These are phyloP conservation scores for Chlorodrepanis virens DNA, from an alignment of 2,113 vertebrate species.

Conservation along the genomic window DNA sequence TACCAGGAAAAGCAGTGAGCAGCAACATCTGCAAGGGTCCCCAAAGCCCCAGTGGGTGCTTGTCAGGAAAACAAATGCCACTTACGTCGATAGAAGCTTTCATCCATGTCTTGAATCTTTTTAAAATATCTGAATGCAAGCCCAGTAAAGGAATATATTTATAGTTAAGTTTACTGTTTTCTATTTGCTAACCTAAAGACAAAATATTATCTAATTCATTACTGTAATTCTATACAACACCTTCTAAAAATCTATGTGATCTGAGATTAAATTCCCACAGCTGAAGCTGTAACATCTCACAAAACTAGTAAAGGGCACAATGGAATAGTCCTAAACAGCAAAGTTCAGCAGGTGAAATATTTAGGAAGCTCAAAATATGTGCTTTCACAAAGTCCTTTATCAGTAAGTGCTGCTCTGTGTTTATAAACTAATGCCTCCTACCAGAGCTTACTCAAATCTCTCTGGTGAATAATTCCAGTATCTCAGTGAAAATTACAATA, in stretches of 20 bases:
- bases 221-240: not conserved
- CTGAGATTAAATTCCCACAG: not conserved
- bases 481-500: not conserved
- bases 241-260: not conserved
- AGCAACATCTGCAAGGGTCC: not conserved
- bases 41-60: not conserved
- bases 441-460: not conserved
- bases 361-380: not conserved
- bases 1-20: not conserved
- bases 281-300: not conserved
- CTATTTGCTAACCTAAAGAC: not conserved
- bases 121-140: slow-evolving; percentile 85
- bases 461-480: not conserved
- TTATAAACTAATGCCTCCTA: not conserved
- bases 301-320: not conserved
- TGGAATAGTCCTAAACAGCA: not conserved
- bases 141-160: slow-evolving; percentile 67
- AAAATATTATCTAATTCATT: not conserved
- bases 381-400: not conserved
- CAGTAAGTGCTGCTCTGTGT: not conserved
- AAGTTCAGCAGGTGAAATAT: not conserved
- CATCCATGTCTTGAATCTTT: slow-evolving; percentile 95
- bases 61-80: slow-evolving; percentile 25
- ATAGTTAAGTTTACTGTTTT: not conserved
- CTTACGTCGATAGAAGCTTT: slow-evolving; percentile 93